Evolutionary conservation across 2,888 invertebrate genomes (phyloP).

Genomic region (Timandra comae): DNA sequence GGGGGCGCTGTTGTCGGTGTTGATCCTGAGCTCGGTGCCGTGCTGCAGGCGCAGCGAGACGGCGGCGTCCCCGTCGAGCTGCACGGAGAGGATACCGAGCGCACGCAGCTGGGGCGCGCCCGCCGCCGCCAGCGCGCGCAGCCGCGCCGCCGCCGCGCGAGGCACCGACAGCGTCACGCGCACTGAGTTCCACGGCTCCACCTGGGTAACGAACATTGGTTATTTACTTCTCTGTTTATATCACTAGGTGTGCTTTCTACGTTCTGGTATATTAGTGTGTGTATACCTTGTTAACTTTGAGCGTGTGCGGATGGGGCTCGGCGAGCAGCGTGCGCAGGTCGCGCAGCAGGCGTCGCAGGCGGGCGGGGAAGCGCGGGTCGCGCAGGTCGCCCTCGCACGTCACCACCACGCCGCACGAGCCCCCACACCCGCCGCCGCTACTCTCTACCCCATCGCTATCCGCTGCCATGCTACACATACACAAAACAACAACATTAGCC

Average conservation of each 20-base stretch:
- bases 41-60: constrained; percentile 81
- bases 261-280: not conserved
- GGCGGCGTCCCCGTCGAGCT: constrained; percentile 92
- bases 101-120: constrained; percentile 92
- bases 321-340: constrained; percentile 87
- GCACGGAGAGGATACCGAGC: constrained; percentile 96
- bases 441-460: constrained; percentile 82
- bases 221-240: too few species aligned
- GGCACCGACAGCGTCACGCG: constrained; percentile 98
- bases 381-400: constrained; percentile 94
- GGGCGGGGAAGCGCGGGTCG: constrained; percentile 90
- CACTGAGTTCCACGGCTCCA: constrained; percentile 99
- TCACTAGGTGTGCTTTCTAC: too few species aligned
- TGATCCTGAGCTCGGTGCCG: constrained; percentile 61
- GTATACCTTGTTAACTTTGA: constrained; percentile 80
- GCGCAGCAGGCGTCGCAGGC: constrained; percentile 85
- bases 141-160: constrained; percentile 93
- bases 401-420: constrained; percentile 92
- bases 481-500: too few species aligned
- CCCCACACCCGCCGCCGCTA: constrained; percentile 82
- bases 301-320: constrained; percentile 71
- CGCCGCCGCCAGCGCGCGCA: constrained; percentile 93
- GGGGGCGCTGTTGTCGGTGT: constrained; percentile 35
- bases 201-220: constrained; percentile 46
- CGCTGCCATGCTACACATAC: constrained; percentile 82